Percentiles rank a stretch among this genome's conserved stretches.
These are phyloP conservation scores for Lagorchestes hirsutus DNA, from an alignment of 2,797 vertebrate species.

Conservation along the genomic window DNA sequence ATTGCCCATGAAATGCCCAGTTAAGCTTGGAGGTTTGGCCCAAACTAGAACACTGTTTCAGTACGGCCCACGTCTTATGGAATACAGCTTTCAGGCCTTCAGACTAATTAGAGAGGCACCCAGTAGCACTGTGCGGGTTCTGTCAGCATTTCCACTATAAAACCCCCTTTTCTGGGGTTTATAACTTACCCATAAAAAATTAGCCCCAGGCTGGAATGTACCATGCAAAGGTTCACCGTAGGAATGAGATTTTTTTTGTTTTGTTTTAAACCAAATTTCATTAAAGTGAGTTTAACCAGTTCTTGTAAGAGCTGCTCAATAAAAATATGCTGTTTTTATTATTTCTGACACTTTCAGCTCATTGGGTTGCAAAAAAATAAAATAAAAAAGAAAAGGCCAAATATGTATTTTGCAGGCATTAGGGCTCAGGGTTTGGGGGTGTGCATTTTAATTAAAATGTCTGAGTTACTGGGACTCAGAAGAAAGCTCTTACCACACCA, in stretches of 20 bases:
- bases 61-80: constrained; percentile 81
- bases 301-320: constrained; percentile 83
- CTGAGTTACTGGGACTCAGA: constrained; percentile 69
- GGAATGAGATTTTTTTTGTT: constrained; percentile 80
- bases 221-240: constrained; percentile 79
- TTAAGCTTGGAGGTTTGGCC: constrained; percentile 73
- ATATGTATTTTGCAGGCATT: constrained; percentile 70
- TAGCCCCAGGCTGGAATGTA: constrained; percentile 85
- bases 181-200: constrained; percentile 87
- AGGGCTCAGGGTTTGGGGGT: constrained; percentile 38
- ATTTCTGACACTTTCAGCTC: constrained; percentile 74
- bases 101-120: constrained; percentile 88
- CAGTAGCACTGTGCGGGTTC: constrained; percentile 84
- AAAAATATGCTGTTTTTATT: constrained; percentile 82
- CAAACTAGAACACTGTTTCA: constrained; percentile 75
- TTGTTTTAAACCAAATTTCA: constrained; percentile 85
- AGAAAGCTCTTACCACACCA: constrained; percentile 66
- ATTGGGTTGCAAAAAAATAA: constrained; percentile 76
- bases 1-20: constrained; percentile 71
- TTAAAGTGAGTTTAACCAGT: constrained; percentile 82
- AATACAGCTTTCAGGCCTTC: constrained; percentile 84
- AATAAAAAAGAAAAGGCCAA: constrained; percentile 64
- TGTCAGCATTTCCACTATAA: constrained; percentile 89
- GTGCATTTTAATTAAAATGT: constrained; percentile 77
- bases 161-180: constrained; percentile 85